Conservation (phyloP, 2,797 vertebrate species). For the Rhyacichthys aspro region DNA sequence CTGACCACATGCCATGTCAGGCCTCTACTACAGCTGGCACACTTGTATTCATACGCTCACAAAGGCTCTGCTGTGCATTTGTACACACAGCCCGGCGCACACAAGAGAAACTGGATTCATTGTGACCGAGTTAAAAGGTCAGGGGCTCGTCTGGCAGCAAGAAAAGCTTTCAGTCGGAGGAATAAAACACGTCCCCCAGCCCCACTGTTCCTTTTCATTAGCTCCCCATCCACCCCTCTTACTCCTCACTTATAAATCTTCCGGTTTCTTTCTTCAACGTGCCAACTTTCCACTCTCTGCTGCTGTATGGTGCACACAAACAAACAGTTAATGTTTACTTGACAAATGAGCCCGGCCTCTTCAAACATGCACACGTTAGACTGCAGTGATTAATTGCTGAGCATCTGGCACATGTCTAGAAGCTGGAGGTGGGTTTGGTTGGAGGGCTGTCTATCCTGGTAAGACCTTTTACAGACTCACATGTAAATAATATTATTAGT, state of each 20-base stretch:
- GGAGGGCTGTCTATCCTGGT: conserved; percentile 31
- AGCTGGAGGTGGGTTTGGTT: conserved; percentile 25
- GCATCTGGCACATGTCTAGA: conserved; percentile 55
- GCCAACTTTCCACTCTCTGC: conserved; percentile 47
- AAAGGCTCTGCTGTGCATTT: conserved; percentile 1
- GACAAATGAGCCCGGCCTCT: conserved; percentile 24
- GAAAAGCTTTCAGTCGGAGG: conserved; percentile 45
- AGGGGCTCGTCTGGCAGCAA: conserved; percentile 41
- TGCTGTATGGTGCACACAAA: conserved; percentile 30
- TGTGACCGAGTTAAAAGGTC: conserved; percentile 54
- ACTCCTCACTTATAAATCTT: conserved; percentile 34
- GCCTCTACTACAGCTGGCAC: conserved; percentile 4
- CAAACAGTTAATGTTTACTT: conserved; percentile 39
- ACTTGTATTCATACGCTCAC: not conserved
- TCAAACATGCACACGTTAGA: conserved; percentile 44
- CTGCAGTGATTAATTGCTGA: conserved; percentile 40
- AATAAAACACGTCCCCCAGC: conserved; percentile 60
- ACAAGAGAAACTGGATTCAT: conserved; percentile 52
- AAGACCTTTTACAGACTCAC: conserved; percentile 30
- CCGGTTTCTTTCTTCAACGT: conserved; percentile 11
- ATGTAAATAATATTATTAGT: too few species aligned
- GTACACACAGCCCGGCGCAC: conserved; percentile 7
- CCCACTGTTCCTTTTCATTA: conserved; percentile 15
- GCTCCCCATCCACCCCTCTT: conserved; percentile 15
- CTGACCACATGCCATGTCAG: conserved; percentile 1